Evolutionary conservation across 53 echinoderm and acorn worm genomes (phyloP), one percentile per base, ranked within the genome.

Genomic region (Paelopatides confundens): DNA sequence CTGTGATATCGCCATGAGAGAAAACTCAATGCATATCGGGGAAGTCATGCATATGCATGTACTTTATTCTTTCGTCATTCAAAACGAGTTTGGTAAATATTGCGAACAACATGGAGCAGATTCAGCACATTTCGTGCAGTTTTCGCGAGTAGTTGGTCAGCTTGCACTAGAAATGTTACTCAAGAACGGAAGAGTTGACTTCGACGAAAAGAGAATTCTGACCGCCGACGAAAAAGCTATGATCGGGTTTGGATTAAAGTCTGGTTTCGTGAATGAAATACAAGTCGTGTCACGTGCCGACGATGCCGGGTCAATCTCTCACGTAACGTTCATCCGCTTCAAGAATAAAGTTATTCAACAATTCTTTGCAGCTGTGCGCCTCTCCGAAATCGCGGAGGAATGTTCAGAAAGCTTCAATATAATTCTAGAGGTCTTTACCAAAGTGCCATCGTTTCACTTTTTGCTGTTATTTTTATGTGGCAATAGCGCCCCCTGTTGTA

Each of bases 1-100:
- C 79, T 79, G 79, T 53, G 79, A 79, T 31, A 79, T 79, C 28
- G 51, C 79, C 3, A 79, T 51, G n/a, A 48, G 79, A 11, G 28
- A 24, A 14, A 79, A 79, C 21, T 79, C 79, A 15, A 33, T 79
- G 3, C 52, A 32, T 31, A 79, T 79, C 51, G 79, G 52, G 6
- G 79, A 79, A 24, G 51, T 79, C 33, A 30, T 53, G 31, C 79
- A 79, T 33, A 53, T 79, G 54, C 79, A 79, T 15, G 79, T 53
- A 1, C 51, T 79, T 31, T 43, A 33, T 10, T 79, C 79, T 13
- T 79, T 79, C 53, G 79, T 79, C 49, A 51, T 79, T 53, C 79
- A 79, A 53, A 79, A 79, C 79, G 49, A 33, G 12, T 79, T 79
- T 33, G 79, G 48, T 30, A 79, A 79, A 48, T 52, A 54, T 13